These are phyloP conservation scores for Terrapene triunguis DNA, from an alignment of 2,113 vertebrate species.

Conservation along the genomic window DNA sequence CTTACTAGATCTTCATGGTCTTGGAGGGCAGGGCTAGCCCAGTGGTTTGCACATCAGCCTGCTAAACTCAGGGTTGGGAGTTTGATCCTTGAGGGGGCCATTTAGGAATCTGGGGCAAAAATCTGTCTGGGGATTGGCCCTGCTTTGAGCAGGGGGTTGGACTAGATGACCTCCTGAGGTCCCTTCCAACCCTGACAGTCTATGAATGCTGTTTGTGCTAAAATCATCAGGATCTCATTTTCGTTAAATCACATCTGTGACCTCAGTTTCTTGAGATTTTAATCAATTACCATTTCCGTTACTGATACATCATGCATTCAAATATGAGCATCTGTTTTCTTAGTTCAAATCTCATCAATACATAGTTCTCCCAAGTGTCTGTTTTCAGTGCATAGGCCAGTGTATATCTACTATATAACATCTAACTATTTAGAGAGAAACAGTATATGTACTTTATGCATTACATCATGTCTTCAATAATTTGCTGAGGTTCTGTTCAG, in stretches of 20 bases:
- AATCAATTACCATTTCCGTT: constrained; percentile 31
- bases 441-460: background rate
- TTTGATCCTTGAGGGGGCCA: too few relatives aligned
- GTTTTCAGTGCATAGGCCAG: background rate
- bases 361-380: background rate
- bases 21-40: too few relatives aligned
- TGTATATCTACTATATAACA: constrained; percentile 15
- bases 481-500: background rate
- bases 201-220: background rate
- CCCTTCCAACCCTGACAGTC: too few relatives aligned
- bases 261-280: constrained; percentile 36
- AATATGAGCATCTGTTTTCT: constrained; percentile 17
- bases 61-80: too few relatives aligned
- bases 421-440: background rate
- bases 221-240: background rate
- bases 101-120: too few relatives aligned
- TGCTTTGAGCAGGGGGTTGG: too few relatives aligned
- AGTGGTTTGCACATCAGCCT: too few relatives aligned
- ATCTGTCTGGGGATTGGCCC: too few relatives aligned
- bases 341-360: constrained; percentile 32
- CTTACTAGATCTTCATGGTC: background rate
- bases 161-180: too few relatives aligned
- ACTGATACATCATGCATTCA: constrained; percentile 32
- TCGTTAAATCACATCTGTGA: constrained; percentile 31
- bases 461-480: background rate